A percentile compares a stretch with the other conserved stretches of the same genome.
Conservation (phyloP, 92 coral and sea anemone species). For the Actinostola sp. region DNA sequence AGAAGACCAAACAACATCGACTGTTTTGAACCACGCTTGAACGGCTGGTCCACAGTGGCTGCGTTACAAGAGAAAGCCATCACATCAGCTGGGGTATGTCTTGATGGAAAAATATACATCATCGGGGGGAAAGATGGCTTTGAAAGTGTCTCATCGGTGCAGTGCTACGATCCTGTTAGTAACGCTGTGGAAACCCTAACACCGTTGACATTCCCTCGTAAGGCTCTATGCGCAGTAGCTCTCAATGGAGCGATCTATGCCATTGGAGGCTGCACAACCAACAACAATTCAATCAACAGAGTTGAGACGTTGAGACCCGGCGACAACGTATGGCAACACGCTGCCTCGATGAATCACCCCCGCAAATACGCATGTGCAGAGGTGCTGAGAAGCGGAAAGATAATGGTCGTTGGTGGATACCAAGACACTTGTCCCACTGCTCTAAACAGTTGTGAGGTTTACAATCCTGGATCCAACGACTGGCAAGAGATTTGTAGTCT, state of each 20-base stretch:
- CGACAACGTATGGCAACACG: constrained; percentile 44
- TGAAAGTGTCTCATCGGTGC: constrained; percentile 50
- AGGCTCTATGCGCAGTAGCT: constrained; percentile 73
- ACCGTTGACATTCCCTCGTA: constrained; percentile 63
- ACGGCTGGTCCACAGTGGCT: constrained; percentile 59
- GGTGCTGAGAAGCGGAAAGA: constrained; percentile 40
- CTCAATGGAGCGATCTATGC: constrained; percentile 61
- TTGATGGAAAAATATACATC: constrained; percentile 67
- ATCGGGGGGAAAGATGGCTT: constrained; percentile 80
- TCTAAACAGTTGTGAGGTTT: constrained; percentile 79
- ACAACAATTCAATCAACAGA: constrained; percentile 52
- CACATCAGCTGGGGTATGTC: constrained; percentile 70
- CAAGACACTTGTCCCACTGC: constrained; percentile 54
- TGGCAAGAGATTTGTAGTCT: constrained; percentile 68
- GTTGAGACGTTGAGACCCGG: constrained; percentile 56
- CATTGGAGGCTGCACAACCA: constrained; percentile 77
- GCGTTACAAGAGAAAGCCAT: constrained; percentile 40
- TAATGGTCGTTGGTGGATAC: constrained; percentile 74
- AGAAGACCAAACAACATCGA: constrained; percentile 51
- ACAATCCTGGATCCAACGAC: constrained; percentile 47
- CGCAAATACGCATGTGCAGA: constrained; percentile 74
- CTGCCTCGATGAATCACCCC: constrained; percentile 49
- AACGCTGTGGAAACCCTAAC: constrained; percentile 53
- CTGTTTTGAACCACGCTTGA: constrained; percentile 56
- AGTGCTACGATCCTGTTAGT: constrained; percentile 64